Conservation (phyloP, 2,113 vertebrate genomes). For the Manacus vitellinus region DNA sequence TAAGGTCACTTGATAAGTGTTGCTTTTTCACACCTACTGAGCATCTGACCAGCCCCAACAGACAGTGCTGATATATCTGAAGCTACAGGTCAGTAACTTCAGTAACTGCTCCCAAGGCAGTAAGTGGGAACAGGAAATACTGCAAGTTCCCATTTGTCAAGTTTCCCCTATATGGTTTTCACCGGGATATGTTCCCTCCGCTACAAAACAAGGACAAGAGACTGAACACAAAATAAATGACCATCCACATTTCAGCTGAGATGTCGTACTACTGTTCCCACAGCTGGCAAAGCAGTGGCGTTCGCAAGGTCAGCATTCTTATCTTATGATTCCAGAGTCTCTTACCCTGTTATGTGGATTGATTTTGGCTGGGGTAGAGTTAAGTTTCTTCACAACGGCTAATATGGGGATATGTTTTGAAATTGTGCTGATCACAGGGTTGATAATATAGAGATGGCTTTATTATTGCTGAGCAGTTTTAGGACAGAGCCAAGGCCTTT, state of each 20-base stretch:
- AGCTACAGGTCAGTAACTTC: not conserved
- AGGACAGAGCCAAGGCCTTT: not conserved
- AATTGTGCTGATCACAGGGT: not conserved
- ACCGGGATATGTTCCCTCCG: accelerated
- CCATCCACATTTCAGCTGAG: not conserved
- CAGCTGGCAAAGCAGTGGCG: not conserved
- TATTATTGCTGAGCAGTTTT: not conserved
- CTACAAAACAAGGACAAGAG: not conserved
- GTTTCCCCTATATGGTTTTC: not conserved
- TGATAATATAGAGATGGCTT: not conserved
- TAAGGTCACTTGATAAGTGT: not conserved
- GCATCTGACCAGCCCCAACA: not conserved
- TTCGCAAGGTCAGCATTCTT: not conserved
- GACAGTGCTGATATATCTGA: not conserved
- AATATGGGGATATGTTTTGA: not conserved
- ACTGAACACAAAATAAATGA: not conserved
- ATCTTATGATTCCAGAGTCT: slow-evolving; percentile 30
- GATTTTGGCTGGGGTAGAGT: not conserved
- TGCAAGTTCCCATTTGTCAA: not conserved
- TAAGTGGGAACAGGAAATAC: not conserved
- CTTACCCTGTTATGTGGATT: not conserved
- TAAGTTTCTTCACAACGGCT: not conserved
- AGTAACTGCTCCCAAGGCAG: no score
- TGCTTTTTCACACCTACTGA: not conserved
- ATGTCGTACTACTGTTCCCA: not conserved